Evolutionary conservation across 1,140 invertebrate genomes (phyloP).

Genomic region (Wasmannia auropunctata): DNA sequence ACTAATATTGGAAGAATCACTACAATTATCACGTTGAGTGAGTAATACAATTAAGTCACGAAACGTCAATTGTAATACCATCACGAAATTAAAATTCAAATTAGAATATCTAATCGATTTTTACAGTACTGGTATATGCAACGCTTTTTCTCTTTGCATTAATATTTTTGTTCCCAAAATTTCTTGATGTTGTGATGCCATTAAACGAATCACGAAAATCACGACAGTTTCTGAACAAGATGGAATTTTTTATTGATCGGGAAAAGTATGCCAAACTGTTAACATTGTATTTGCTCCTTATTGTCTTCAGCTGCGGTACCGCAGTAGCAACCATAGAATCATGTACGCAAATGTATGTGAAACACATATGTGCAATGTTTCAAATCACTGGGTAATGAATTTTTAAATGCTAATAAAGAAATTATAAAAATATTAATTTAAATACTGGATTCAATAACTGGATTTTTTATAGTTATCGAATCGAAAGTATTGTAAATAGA

Average conservation of each 20-base stretch:
- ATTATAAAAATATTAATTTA: background rate
- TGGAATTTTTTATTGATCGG: conserved; percentile 38
- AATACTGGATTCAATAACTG: background rate
- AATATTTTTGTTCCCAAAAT: conserved; percentile 25
- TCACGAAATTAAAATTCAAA: background rate
- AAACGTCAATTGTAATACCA: background rate
- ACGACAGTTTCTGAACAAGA: background rate
- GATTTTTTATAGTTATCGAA: conserved; percentile 31
- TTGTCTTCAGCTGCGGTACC: background rate
- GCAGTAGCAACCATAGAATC: background rate
- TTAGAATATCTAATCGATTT: background rate
- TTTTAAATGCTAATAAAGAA: background rate
- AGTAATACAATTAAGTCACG: background rate
- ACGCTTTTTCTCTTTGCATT: background rate
- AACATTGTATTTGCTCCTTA: background rate
- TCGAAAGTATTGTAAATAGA: conserved; percentile 32
- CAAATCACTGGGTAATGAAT: conserved; percentile 47
- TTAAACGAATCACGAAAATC: conserved; percentile 36
- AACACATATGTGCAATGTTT: conserved; percentile 43
- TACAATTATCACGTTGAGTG: background rate
- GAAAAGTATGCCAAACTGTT: conserved; percentile 2
- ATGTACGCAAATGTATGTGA: background rate
- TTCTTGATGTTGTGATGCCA: conserved; percentile 57
- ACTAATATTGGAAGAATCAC: background rate
- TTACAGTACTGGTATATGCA: background rate